A percentile compares a stretch with the other conserved stretches of the same genome.
These are phyloP conservation scores for Emydocephalus ijimae DNA, from an alignment of 2,113 vertebrate genomes.

Conservation along the genomic window DNA sequence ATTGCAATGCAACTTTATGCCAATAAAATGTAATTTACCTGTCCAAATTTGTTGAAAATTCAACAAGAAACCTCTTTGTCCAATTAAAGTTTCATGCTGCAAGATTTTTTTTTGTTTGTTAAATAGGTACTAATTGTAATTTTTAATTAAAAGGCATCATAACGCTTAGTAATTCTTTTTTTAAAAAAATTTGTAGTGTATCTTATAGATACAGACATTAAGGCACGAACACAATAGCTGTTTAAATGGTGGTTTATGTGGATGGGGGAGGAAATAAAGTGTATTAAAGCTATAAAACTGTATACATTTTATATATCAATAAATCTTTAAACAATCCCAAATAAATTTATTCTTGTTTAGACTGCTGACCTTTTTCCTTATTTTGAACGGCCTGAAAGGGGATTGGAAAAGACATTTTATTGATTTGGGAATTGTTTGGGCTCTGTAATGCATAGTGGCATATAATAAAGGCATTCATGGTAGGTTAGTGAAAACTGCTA, in stretches of 20 bases:
- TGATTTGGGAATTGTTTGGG: not conserved
- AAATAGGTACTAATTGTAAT: slow-evolving; percentile 90
- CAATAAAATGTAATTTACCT: slow-evolving; percentile 82
- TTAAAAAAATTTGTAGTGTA: slow-evolving; percentile 85
- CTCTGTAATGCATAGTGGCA: not conserved
- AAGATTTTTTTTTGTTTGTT: slow-evolving; percentile 77
- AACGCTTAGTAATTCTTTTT: slow-evolving; percentile 74
- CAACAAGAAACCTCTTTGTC: slow-evolving; percentile 73
- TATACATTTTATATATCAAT: slow-evolving; percentile 97
- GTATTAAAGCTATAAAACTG: slow-evolving; percentile 83
- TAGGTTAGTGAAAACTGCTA: not conserved
- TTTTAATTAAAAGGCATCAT: slow-evolving; percentile 73
- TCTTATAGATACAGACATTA: slow-evolving; percentile 96
- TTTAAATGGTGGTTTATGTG: slow-evolving; percentile 89
- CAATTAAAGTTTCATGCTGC: slow-evolving; percentile 80
- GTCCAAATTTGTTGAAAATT: slow-evolving; percentile 78
- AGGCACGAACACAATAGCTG: slow-evolving; percentile 85
- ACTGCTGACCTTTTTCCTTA: slow-evolving; percentile 48
- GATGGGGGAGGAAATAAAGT: slow-evolving; percentile 74
- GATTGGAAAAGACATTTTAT: not conserved
- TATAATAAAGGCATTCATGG: not conserved
- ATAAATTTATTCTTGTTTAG: slow-evolving; percentile 84
- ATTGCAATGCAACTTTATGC: slow-evolving; percentile 95
- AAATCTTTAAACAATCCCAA: slow-evolving; percentile 93
- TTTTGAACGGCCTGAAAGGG: slow-evolving; percentile 7